These are phyloP conservation scores for Virgularia gustaviana DNA, from an alignment of 92 coral and sea anemone species.

Conservation along the genomic window DNA sequence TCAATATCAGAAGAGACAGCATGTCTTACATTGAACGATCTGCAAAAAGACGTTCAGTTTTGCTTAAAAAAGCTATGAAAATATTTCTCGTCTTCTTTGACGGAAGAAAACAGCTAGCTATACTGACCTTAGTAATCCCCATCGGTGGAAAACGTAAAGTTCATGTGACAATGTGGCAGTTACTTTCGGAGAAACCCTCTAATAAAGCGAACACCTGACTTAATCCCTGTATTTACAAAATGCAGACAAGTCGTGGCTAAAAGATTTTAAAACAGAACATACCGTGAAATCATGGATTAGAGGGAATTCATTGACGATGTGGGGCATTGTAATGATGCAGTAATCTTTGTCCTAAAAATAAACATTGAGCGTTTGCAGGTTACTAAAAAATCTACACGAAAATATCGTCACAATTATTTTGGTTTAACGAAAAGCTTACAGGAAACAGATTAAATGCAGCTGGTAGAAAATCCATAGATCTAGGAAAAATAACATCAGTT, in stretches of 20 bases:
- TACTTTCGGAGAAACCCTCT: constrained; percentile 93
- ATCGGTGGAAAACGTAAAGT: constrained; percentile 83
- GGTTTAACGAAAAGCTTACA: constrained; percentile 51
- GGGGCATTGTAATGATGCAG: constrained; percentile 95
- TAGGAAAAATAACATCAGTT: constrained; percentile 20
- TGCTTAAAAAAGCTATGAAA: too few relatives aligned
- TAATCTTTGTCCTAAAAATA: constrained; percentile 74
- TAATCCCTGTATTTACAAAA: not conserved
- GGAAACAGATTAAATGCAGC: constrained; percentile 87
- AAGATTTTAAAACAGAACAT: too few relatives aligned
- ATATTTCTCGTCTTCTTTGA: too few relatives aligned
- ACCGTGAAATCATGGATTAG: constrained; percentile 84
- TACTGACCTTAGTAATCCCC: constrained; percentile 96
- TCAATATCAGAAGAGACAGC: constrained; percentile 63
- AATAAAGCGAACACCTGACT: too few relatives aligned
- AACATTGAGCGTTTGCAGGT: not conserved
- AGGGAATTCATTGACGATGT: constrained; percentile 93
- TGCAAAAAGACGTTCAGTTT: too few relatives aligned
- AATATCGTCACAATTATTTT: not conserved
- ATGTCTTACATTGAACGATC: constrained; percentile 76
- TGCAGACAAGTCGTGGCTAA: not conserved
- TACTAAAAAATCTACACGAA: not conserved
- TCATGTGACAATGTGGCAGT: constrained; percentile 88
- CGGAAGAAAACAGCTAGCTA: too few relatives aligned
- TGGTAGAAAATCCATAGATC: constrained; percentile 89